Conservation (phyloP, 2,113 vertebrate genomes). For the Prunella fulvescens region DNA sequence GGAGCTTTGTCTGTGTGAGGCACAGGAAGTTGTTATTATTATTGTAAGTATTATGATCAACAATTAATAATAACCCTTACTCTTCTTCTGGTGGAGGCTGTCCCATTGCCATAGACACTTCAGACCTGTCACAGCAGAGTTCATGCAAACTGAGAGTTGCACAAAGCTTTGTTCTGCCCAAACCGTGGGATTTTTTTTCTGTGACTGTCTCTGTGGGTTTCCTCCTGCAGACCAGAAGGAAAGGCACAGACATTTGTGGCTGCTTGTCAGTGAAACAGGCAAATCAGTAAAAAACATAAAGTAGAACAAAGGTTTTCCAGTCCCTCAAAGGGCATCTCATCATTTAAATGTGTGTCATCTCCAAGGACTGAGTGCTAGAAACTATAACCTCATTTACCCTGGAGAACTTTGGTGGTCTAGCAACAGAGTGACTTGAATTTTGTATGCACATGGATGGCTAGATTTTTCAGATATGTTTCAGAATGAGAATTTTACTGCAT, state of each 20-base stretch:
- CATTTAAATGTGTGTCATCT: neutral
- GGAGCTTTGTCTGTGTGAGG: neutral
- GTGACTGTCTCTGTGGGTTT: neutral
- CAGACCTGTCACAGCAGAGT: neutral
- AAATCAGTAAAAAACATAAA: neutral
- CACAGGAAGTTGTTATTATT: neutral
- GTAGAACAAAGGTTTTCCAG: neutral
- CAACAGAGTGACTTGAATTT: neutral
- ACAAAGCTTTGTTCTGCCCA: neutral
- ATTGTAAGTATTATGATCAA: neutral
- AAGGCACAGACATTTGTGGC: neutral
- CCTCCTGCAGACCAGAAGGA: neutral
- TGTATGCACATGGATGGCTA: neutral
- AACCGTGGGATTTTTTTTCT: rapidly evolving
- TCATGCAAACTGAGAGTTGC: neutral
- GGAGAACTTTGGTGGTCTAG: neutral
- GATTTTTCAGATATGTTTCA: neutral
- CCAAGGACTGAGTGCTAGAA: neutral
- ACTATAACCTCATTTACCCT: neutral
- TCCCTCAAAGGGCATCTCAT: neutral
- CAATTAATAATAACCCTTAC: neutral
- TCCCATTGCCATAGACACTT: neutral
- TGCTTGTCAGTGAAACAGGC: neutral
- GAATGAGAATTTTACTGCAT: neutral
- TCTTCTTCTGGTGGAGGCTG: neutral